phyloP scores from a whole-genome alignment of 2,888 invertebrate species.

The Lithosia quadra region DNA sequence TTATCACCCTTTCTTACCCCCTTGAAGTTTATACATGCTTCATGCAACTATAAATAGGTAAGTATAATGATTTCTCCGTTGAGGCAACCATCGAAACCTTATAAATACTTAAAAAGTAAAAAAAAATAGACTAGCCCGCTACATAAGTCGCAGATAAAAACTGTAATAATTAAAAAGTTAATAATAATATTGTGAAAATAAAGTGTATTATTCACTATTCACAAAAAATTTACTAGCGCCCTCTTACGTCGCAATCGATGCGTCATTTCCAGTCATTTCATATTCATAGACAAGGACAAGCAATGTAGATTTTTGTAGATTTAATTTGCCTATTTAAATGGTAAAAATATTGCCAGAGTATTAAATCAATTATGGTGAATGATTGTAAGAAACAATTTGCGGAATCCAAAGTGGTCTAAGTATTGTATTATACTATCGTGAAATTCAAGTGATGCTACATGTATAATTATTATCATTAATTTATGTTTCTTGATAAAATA shows the following conservation, averaged over 20 bases:
- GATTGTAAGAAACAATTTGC: background rate
- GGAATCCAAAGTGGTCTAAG: background rate
- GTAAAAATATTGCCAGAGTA: background rate
- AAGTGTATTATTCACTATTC: background rate
- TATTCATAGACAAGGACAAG: conserved; percentile 9
- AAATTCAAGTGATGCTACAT: background rate
- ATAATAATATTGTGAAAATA: background rate
- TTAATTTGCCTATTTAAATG: too few species aligned
- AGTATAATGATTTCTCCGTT: background rate
- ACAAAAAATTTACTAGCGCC: background rate
- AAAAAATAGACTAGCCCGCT: background rate
- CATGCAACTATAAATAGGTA: background rate
- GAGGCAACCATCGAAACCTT: background rate
- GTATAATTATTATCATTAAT: too few species aligned
- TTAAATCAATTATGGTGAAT: background rate
- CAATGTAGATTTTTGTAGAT: background rate
- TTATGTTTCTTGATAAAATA: too few species aligned
- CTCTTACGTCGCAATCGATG: background rate
- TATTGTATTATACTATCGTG: background rate
- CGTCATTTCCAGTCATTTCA: too few species aligned
- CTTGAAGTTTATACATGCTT: conserved; percentile 24
- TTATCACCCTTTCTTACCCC: conserved; percentile 25
- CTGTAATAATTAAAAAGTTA: background rate
- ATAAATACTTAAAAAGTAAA: background rate
- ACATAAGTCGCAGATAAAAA: background rate